phyloP scores from a whole-genome alignment of 2,888 invertebrate genomes.

The Xestoiulus laeticollis region DNA sequence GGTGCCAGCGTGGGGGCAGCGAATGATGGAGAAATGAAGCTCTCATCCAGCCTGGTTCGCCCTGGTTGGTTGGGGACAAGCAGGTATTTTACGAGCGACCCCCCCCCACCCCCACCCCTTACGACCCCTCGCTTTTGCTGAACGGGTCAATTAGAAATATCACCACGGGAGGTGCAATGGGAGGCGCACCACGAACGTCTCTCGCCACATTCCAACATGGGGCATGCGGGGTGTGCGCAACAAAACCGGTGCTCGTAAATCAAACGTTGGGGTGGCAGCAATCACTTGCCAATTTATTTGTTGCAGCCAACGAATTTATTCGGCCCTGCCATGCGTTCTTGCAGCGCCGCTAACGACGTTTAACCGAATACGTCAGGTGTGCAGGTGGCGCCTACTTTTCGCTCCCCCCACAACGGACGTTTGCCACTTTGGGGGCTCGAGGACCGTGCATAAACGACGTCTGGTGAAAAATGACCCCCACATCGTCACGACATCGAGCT shows the following conservation, averaged over 20 bases:
- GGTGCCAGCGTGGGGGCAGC: slow-evolving; percentile 23
- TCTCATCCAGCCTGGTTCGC: neutral
- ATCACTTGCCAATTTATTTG: slow-evolving; percentile 54
- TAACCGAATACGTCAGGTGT: slow-evolving; percentile 6
- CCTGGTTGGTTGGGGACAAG: neutral
- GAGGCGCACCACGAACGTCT: slow-evolving; percentile 45
- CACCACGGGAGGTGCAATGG: slow-evolving; percentile 51
- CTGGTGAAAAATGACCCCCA: neutral
- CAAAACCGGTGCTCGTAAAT: slow-evolving; percentile 46
- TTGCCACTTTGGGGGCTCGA: neutral
- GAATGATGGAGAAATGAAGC: slow-evolving; percentile 14
- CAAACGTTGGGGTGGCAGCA: slow-evolving; percentile 45
- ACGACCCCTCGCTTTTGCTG: neutral
- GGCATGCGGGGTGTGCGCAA: slow-evolving; percentile 47
- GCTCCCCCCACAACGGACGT: neutral
- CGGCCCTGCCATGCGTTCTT: slow-evolving; percentile 47
- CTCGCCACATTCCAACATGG: slow-evolving; percentile 49
- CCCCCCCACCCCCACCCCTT: neutral
- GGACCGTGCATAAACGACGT: neutral
- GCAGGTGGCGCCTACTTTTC: slow-evolving; percentile 24
- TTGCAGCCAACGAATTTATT: slow-evolving; percentile 53
- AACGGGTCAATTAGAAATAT: slow-evolving; percentile 54
- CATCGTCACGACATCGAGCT: neutral
- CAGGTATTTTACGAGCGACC: slow-evolving; percentile 15
- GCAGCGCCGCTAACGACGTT: slow-evolving; percentile 31